Percentiles rank a stretch among this genome's conserved stretches.
Evolutionary conservation across 1,140 invertebrate species (phyloP).

Genomic region (Sarcophaga peregrina): DNA sequence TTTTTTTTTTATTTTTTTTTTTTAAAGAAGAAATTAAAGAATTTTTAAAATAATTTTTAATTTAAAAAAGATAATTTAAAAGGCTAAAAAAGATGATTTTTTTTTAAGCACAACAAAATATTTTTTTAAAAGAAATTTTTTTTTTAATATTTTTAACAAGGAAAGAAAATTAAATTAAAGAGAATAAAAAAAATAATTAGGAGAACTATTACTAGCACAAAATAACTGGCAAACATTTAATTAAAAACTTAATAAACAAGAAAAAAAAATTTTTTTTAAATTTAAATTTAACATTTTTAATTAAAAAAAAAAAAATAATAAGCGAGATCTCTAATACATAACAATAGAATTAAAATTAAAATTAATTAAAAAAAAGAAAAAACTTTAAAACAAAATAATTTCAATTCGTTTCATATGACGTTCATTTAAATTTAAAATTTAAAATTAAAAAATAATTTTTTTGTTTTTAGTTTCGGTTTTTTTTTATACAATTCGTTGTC

Average conservation of each 20-base stretch:
- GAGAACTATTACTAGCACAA: not conserved
- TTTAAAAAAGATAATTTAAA: no score
- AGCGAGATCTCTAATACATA: slow-evolving; percentile 25
- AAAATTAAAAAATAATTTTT: not conserved
- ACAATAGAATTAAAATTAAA: slow-evolving; percentile 3
- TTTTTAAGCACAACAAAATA: slow-evolving; percentile 26
- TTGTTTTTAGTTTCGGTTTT: not conserved
- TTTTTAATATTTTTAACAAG: no score
- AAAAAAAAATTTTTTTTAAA: slow-evolving; percentile 6
- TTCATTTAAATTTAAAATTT: not conserved
- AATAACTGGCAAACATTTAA: slow-evolving; percentile 33
- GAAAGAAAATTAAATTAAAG: not conserved
- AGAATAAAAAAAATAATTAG: no score
- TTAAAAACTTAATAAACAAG: slow-evolving; percentile 9
- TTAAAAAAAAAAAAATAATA: slow-evolving; percentile 6
- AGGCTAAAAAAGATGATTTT: not conserved
- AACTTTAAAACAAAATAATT: not conserved
- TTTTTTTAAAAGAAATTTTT: not conserved
- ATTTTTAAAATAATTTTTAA: not conserved
- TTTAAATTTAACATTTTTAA: not conserved
- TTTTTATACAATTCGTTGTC: slow-evolving; percentile 28
- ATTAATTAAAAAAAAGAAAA: not conserved
- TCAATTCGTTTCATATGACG: not conserved
- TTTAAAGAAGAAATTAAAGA: no score
- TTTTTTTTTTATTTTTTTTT: no score